phyloP scores from a whole-genome alignment of 1,140 invertebrate genomes.

The Limonius californicus region DNA sequence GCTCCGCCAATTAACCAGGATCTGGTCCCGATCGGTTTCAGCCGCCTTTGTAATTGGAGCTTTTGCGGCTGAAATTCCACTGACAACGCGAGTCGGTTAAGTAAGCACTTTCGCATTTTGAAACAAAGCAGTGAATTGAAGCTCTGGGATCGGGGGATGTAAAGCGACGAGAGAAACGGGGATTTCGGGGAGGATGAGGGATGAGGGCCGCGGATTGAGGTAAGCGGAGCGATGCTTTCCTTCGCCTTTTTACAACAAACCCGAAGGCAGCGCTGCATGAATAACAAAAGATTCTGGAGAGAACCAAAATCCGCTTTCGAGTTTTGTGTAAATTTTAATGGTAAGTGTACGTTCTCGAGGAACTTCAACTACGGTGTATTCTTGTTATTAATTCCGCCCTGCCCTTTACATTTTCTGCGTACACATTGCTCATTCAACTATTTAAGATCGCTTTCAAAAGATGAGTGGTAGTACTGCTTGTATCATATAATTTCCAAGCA shows the following conservation, averaged over 20 bases:
- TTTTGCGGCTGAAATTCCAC: neutral
- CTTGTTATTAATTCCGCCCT: neutral
- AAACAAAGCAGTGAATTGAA: neutral
- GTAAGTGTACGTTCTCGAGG: neutral
- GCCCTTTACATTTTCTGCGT: too few species aligned
- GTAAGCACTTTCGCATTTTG: neutral
- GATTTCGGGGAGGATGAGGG: neutral
- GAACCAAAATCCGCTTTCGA: neutral
- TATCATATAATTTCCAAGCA: too few species aligned
- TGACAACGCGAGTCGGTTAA: neutral
- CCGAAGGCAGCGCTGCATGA: conserved; percentile 1
- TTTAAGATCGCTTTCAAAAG: too few species aligned
- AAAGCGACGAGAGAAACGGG: neutral
- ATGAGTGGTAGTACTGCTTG: too few species aligned
- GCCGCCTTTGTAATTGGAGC: neutral
- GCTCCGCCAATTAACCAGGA: neutral
- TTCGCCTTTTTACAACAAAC: conserved; percentile 3
- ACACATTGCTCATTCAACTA: too few species aligned
- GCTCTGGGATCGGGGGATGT: neutral
- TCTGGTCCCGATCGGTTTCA: neutral
- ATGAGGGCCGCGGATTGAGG: neutral
- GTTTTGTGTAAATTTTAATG: neutral
- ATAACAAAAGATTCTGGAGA: conserved; percentile 1
- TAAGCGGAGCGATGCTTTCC: neutral
- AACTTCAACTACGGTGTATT: neutral